Base-by-base conservation (phyloP, 2,888 invertebrate genomes). In the Beris morrisii region DNA sequence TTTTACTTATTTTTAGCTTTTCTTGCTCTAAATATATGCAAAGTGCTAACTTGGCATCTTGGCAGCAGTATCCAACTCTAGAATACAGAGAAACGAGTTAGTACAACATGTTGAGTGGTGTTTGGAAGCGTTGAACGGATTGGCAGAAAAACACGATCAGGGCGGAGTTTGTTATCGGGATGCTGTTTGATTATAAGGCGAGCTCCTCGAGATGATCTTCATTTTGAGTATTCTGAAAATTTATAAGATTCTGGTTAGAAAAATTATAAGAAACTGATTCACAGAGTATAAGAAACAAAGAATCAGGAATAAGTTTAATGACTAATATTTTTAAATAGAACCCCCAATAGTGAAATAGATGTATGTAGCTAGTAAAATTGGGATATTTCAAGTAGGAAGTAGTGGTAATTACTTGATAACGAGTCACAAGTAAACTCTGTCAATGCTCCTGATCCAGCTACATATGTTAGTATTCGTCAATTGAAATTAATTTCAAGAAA, bases 81-180 rank as follows among this genome's bases (percentile, higher is more conserved):
- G 15, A 50, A 59, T 50, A 50, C 30, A 38, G 61, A 61, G 50
- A 50, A 61, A 61, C 61, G 52, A 50, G 61, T 50, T 61, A 32
- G 50, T 50, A 61, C 61, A 61, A 50, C 31, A 50, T 61, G 61
- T 61, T 61, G 15, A 50, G 50, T 50, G 22, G 38, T 53, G 50
- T 50, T 32, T 61, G 50, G 61, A 61, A 50, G 61, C 61, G 61
- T 61, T 55, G 64, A 54, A 59, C 31, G 66, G 66, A 69, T 66
- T 66, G 64, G 64, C 58, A 68, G 64, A 56, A 64, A 64, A 69
- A 69, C 66, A 69, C 55, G 69, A 63, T 55, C 59, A 50, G 64
- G 69, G 69, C 69, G 69, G 69, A 48, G 69, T 59, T 55, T 50
- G 13, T 59, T 31, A 28, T 43, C 31, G 46, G 30, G 32, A 52